phyloP scores from a whole-genome alignment of 2,797 vertebrate genomes.

The Poecilia gillii region DNA sequence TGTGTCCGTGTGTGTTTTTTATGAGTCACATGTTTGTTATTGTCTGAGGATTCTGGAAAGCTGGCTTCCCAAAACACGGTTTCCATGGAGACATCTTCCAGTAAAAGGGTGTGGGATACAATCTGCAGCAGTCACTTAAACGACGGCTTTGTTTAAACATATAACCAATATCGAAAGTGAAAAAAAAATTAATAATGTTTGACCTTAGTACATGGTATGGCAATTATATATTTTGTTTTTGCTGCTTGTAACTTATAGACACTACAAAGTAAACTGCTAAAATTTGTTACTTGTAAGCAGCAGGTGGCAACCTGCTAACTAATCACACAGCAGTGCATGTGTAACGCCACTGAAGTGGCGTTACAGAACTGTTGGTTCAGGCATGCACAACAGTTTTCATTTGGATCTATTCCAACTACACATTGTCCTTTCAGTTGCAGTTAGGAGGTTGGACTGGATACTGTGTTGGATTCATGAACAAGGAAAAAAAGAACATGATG shows the following conservation, averaged over 20 bases:
- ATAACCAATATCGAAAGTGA: background rate
- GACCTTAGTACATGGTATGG: background rate
- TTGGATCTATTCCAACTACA: background rate
- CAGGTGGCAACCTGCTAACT: background rate
- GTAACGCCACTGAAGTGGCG: background rate
- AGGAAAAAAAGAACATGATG: background rate
- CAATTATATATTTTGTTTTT: background rate
- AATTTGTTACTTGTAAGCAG: background rate
- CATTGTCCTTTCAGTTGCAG: background rate
- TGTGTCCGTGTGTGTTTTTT: slow-evolving; percentile 2
- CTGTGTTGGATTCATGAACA: background rate
- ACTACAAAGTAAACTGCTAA: background rate
- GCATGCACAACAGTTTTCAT: background rate
- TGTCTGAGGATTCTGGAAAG: slow-evolving; percentile 23
- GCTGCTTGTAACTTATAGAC: background rate
- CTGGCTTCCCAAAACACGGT: slow-evolving; percentile 30
- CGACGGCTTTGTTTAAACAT: background rate
- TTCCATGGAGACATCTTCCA: slow-evolving; percentile 25
- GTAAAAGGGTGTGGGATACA: background rate
- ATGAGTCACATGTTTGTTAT: slow-evolving; percentile 14
- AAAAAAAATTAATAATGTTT: background rate
- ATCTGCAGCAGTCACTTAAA: slow-evolving; percentile 11
- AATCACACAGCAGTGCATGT: background rate
- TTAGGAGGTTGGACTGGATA: background rate
- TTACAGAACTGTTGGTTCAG: background rate